Percentiles rank a stretch among this genome's conserved stretches.
These are phyloP conservation scores for Ctenopoma multispine DNA, from an alignment of 2,797 vertebrate species.

Conservation along the genomic window DNA sequence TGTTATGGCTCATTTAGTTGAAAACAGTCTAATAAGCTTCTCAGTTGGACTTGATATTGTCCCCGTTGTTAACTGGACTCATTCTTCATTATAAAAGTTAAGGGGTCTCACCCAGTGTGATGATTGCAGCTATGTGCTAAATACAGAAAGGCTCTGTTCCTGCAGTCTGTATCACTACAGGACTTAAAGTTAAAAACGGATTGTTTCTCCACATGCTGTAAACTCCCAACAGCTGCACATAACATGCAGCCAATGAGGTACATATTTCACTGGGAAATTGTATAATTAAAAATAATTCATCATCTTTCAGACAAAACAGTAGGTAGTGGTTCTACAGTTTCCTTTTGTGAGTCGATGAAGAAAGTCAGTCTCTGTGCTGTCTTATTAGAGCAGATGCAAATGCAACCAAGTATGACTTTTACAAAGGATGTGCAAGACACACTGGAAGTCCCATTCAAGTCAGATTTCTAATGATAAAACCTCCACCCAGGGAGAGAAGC, in stretches of 20 bases:
- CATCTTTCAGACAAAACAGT: background rate
- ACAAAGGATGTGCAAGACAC: conserved; percentile 42
- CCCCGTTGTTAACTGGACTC: conserved; percentile 42
- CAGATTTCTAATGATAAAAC: conserved; percentile 59
- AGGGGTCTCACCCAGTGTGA: conserved; percentile 1
- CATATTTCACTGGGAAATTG: conserved; percentile 26
- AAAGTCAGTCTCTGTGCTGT: conserved; percentile 18
- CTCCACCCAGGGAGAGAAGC: conserved; percentile 23
- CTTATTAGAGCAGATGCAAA: conserved; percentile 59
- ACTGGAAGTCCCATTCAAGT: conserved; percentile 42
- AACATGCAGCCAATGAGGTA: conserved; percentile 14
- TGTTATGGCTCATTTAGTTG: conserved; percentile 50
- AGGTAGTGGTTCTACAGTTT: conserved; percentile 1
- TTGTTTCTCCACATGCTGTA: conserved; percentile 19
- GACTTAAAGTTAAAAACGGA: conserved; percentile 15
- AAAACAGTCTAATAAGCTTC: conserved; percentile 49
- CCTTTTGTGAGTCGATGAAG: conserved; percentile 22
- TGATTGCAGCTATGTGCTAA: conserved; percentile 18
- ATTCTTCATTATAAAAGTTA: conserved; percentile 3
- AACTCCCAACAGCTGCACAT: conserved; percentile 3
- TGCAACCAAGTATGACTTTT: conserved; percentile 57
- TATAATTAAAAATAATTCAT: conserved; percentile 22
- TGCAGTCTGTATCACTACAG: background rate
- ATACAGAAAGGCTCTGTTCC: conserved; percentile 7
- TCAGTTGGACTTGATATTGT: conserved; percentile 36